Conservation (phyloP, 2,113 vertebrate species). For the Brienomyrus longianalis region DNA sequence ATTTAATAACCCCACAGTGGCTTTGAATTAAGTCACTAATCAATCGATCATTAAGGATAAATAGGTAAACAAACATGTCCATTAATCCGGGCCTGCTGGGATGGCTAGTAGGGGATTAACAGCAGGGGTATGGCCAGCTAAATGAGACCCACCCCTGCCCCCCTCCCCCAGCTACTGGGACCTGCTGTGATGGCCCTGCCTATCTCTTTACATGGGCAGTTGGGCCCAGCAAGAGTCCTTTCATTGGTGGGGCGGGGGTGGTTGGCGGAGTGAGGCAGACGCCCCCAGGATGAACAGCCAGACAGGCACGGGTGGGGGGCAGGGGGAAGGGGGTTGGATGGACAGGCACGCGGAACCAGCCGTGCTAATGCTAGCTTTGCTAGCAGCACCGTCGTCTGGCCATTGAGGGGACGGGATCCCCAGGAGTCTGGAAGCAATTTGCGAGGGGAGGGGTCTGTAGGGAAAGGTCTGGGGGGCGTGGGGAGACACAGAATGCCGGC, state of each 20-base stretch:
- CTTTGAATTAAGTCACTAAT: slow-evolving; percentile 70
- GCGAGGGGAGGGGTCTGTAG: background rate
- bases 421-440: background rate
- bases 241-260: slow-evolving; percentile 50
- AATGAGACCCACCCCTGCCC: slow-evolving; percentile 24
- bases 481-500: background rate
- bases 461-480: background rate
- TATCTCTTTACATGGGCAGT: slow-evolving; percentile 82
- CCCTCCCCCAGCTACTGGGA: slow-evolving; percentile 52
- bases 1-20: slow-evolving; percentile 70
- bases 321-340: background rate
- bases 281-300: slow-evolving; percentile 7
- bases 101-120: slow-evolving; percentile 44
- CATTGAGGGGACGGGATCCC: slow-evolving; percentile 10
- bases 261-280: slow-evolving; percentile 27
- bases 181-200: slow-evolving; percentile 68
- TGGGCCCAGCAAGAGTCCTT: slow-evolving; percentile 83
- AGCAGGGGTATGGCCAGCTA: slow-evolving; percentile 33
- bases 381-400: slow-evolving; percentile 26
- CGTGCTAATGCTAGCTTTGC: slow-evolving; percentile 26
- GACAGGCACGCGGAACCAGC: slow-evolving; percentile 32
- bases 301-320: slow-evolving; percentile 31
- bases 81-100: slow-evolving; percentile 62
- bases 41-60: slow-evolving; percentile 72
- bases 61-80: slow-evolving; percentile 73